Conservation (phyloP, 2,113 vertebrate genomes). For the Ophthalmolycus amberensis region DNA sequence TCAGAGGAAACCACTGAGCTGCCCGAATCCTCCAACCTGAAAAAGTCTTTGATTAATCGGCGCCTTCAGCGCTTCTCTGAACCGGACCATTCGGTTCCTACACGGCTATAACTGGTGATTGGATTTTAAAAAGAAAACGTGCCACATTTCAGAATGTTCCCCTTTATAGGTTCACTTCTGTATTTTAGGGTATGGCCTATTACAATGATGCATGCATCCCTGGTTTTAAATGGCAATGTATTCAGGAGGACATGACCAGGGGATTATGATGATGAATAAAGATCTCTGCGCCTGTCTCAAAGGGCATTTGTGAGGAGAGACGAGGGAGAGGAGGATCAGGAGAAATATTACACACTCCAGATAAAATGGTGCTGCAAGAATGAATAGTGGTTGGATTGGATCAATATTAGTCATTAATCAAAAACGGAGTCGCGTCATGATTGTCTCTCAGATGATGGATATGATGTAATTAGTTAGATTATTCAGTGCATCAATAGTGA, state of each 20-base stretch:
- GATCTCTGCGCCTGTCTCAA: slow-evolving; percentile 43
- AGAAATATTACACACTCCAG: background rate
- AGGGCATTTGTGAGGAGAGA: slow-evolving; percentile 33
- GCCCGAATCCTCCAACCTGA: slow-evolving; percentile 40
- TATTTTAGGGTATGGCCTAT: slow-evolving; percentile 19
- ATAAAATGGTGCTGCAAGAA: background rate
- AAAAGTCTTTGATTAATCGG: slow-evolving; percentile 46
- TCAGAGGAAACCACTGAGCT: slow-evolving; percentile 45
- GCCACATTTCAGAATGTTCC: slow-evolving; percentile 9
- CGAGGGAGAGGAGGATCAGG: slow-evolving; percentile 13
- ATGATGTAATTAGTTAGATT: slow-evolving; percentile 4
- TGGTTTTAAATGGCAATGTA: slow-evolving; percentile 53
- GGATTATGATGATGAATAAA: slow-evolving; percentile 59
- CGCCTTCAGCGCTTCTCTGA: slow-evolving; percentile 22
- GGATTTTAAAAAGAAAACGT: slow-evolving; percentile 20
- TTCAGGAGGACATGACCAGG: slow-evolving; percentile 42
- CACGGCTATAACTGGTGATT: slow-evolving; percentile 28
- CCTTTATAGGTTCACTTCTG: background rate
- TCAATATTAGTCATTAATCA: slow-evolving; percentile 6
- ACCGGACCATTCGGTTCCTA: slow-evolving; percentile 5
- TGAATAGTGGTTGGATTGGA: background rate
- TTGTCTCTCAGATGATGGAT: background rate
- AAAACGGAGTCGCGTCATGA: background rate
- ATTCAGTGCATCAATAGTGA: background rate
- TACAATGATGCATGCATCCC: slow-evolving; percentile 10